Percentiles rank a stretch among this genome's conserved stretches.
phyloP scores from a whole-genome alignment of 1,140 invertebrate species.

The Lepeophtheirus salmonis region DNA sequence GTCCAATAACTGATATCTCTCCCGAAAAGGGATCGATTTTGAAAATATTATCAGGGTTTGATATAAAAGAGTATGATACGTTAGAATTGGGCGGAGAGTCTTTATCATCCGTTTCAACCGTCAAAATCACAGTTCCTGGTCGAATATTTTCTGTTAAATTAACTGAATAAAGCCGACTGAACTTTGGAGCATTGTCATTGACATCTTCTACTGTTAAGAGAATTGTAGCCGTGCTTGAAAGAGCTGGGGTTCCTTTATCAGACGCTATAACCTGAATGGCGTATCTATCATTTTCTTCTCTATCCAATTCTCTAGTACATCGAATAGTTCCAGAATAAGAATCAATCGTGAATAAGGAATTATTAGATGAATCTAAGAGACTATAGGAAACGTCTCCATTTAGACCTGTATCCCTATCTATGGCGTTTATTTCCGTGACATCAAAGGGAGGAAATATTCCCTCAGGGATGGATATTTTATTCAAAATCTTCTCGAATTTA shows the following conservation, averaged over 20 bases:
- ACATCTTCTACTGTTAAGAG: slow-evolving; percentile 55
- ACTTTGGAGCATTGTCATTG: slow-evolving; percentile 84
- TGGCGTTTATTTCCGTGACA: slow-evolving; percentile 55
- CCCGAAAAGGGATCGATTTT: slow-evolving; percentile 65
- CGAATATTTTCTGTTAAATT: slow-evolving; percentile 89
- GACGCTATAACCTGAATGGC: slow-evolving; percentile 61
- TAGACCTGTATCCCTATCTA: slow-evolving; percentile 62
- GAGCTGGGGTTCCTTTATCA: slow-evolving; percentile 59
- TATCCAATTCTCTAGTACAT: slow-evolving; percentile 59
- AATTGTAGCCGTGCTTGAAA: slow-evolving; percentile 71
- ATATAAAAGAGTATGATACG: slow-evolving; percentile 65
- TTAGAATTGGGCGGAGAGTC: slow-evolving; percentile 72
- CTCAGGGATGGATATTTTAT: slow-evolving; percentile 63
- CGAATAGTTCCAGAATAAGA: slow-evolving; percentile 58
- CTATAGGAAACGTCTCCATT: slow-evolving; percentile 66
- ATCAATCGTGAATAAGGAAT: slow-evolving; percentile 52
- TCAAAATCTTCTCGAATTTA: slow-evolving; percentile 52
- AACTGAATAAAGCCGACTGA: slow-evolving; percentile 73
- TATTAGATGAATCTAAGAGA: slow-evolving; percentile 36
- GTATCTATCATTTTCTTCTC: slow-evolving; percentile 66
- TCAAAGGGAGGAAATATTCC: slow-evolving; percentile 58
- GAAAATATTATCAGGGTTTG: slow-evolving; percentile 73
- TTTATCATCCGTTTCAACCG: slow-evolving; percentile 69
- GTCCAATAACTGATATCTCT: slow-evolving; percentile 67
- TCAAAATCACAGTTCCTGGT: slow-evolving; percentile 74